A percentile compares a stretch with the other conserved stretches of the same genome.
phyloP scores from a whole-genome alignment of 2,888 invertebrate genomes.

The Tyria jacobaeae region DNA sequence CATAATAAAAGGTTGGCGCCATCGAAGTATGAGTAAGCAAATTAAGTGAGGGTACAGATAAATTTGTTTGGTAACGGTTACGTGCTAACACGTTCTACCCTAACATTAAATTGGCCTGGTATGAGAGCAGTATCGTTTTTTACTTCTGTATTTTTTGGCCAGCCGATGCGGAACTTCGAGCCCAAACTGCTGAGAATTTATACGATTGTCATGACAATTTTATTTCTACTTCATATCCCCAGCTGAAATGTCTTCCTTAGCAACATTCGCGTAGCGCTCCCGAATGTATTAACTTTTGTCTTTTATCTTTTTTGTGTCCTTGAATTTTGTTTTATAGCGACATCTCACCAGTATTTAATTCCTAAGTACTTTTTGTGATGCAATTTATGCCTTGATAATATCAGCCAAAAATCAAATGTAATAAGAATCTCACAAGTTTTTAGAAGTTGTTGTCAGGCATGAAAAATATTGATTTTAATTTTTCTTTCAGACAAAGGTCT shows the following conservation, averaged over 20 bases:
- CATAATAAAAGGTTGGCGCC: slow-evolving; percentile 72
- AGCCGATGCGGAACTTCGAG: slow-evolving; percentile 28
- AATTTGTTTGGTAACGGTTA: slow-evolving; percentile 71
- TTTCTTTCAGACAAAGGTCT: slow-evolving; percentile 31
- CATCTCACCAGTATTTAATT: slow-evolving; percentile 25
- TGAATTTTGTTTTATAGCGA: slow-evolving; percentile 14
- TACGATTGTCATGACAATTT: slow-evolving; percentile 48
- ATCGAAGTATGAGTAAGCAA: slow-evolving; percentile 67
- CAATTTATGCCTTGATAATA: slow-evolving; percentile 6
- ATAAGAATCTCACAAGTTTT: slow-evolving; percentile 56
- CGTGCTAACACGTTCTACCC: slow-evolving; percentile 63
- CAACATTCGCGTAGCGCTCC: slow-evolving; percentile 34
- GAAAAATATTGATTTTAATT: slow-evolving; percentile 44
- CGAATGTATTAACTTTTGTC: slow-evolving; percentile 40
- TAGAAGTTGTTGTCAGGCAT: slow-evolving; percentile 52
- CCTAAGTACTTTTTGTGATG: slow-evolving; percentile 11
- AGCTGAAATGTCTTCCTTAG: slow-evolving; percentile 40
- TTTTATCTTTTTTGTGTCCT: slow-evolving; percentile 5
- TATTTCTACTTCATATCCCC: slow-evolving; percentile 49
- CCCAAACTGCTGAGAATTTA: slow-evolving; percentile 38
- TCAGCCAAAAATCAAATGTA: slow-evolving; percentile 43
- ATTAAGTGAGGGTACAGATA: slow-evolving; percentile 67
- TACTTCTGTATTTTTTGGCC: slow-evolving; percentile 42
- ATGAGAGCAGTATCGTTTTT: slow-evolving; percentile 50
- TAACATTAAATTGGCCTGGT: slow-evolving; percentile 59